Base-by-base conservation (phyloP, 2,797 vertebrate genomes). In the Pangasius sanitwongsei region DNA sequence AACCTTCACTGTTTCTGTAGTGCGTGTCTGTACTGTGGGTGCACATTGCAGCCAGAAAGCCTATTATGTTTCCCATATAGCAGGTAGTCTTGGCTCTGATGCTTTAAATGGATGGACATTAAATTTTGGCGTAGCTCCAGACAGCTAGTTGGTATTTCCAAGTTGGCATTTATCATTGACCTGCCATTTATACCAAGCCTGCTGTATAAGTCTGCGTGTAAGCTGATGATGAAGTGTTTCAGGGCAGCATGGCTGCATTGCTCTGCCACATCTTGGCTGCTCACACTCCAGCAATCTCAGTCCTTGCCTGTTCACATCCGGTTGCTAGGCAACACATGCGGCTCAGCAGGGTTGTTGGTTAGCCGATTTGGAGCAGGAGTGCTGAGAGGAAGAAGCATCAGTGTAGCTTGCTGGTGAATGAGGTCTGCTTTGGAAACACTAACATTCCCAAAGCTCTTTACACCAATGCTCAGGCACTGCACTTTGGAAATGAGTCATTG, bases 301-400 rank as follows among this genome's bases (percentile, higher is more conserved):
- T 90, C 87, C 88, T 59, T 90, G 88, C 89, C 50, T 85, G 74
- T 90, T 91, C 91, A 92, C 91, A 91, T 92, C 86, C 91, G 90
- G 93, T 94, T 94, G 93, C 93, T 90, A 90, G 91, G 93, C 92
- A 94, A 94, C 92, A 85, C 83, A 89, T 91, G 87, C 89, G 90
- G 90, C 91, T 85, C 91, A 91, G 57, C 75, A 44, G 75, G 80
- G 89, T 77, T 57, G 86, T 89, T 28, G n/a, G 84, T 88, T 86
- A 63, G 88, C 37, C 57, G 87, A 87, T 89, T 87, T 80, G 77
- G 88, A 90, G 84, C 65, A 50, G 83, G 75, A 84, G 61, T 8
- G 67, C 74, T 25, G 87, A 90, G 86, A 67, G 34, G 59, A 89
- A 75, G 80, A 57, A 87, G 59, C 86, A 87, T 75, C 50, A 63